A percentile compares a stretch with the other conserved stretches of the same genome.
Conservation (phyloP, 2,113 vertebrate genomes). For the Verasper variegatus region DNA sequence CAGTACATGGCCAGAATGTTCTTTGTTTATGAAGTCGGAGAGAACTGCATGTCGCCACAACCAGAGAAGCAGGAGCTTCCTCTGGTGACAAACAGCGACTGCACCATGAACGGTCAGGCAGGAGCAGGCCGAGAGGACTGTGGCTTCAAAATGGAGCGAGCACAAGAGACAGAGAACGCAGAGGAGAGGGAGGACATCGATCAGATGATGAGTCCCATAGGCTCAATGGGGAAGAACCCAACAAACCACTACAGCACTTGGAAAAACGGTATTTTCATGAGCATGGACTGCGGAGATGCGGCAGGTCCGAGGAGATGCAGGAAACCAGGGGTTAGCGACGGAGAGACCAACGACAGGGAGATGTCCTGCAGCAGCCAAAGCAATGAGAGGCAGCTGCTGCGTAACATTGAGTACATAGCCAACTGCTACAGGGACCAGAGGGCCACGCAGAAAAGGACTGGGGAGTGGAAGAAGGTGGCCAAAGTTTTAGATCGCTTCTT, state of each 20-base stretch:
- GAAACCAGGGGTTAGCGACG: constrained; percentile 70
- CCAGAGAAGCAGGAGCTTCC: constrained; percentile 58
- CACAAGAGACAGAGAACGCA: not conserved
- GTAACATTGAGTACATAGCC: constrained; percentile 86
- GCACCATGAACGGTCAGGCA: constrained; percentile 65
- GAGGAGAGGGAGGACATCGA: constrained; percentile 70
- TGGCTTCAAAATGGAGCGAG: constrained; percentile 41
- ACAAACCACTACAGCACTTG: constrained; percentile 49
- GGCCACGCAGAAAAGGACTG: constrained; percentile 81
- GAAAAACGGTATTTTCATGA: constrained; percentile 59
- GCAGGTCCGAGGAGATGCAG: constrained; percentile 42
- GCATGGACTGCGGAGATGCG: constrained; percentile 64
- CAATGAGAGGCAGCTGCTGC: constrained; percentile 80
- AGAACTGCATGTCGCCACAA: constrained; percentile 83
- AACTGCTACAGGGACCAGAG: constrained; percentile 86
- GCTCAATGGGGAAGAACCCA: constrained; percentile 34
- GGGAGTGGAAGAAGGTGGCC: constrained; percentile 91
- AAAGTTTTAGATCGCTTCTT: constrained; percentile 93
- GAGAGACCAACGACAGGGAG: constrained; percentile 44
- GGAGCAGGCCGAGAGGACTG: constrained; percentile 53
- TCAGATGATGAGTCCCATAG: constrained; percentile 55
- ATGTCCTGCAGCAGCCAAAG: constrained; percentile 43
- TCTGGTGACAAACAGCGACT: constrained; percentile 40
- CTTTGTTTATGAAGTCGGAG: constrained; percentile 86
- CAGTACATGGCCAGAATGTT: constrained; percentile 87